Base-by-base conservation (phyloP, 2,797 vertebrate genomes). In the Crenichthys baileyi region DNA sequence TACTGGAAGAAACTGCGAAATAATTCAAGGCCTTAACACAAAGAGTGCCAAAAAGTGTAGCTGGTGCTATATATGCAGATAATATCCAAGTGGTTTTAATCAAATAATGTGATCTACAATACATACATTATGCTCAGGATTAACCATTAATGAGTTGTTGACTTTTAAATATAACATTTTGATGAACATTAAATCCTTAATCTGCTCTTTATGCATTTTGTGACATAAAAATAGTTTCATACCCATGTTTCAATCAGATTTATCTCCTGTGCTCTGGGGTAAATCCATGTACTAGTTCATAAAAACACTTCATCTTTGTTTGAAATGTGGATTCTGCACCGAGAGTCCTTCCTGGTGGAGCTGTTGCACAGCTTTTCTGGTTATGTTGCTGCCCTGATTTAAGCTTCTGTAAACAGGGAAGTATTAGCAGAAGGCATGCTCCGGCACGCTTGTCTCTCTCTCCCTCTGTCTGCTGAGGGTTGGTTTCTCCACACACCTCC, bases 351-450 rank as follows among this genome's bases (percentile, higher is more conserved):
- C 56, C 44, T 75, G 56, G 26, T 31, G 39, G n/a, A 31, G n/a
- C n/a, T 29, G 56, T 26, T 55, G 31, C 16, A 9, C 39, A 72
- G 48, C 70, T 48, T 71, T 81, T 78, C 71, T 84, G 65, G 58
- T 78, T 60, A 58, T 53, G 41, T 46, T 15, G 51, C 73, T 65
- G 82, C 65, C 24, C 74, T 72, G 72, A 84, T 65, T 70, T 79
- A 79, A 53, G 31, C 78, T 82, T 85, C 73, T 81, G 77, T 83
- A 79, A 89, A 86, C 83, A 51, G 79, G 73, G 60, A 77, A 13
- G 76, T 70, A 88, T 88, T 76, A 79, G 81, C 60, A 73, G 3
- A 61, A 72, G 85, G 90, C 91, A 44, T 70, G 91, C 79, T 78
- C 70, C 71, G 39, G 63, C 89, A 87, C 1, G 88, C 86, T 87